A percentile compares a stretch with the other conserved stretches of the same genome.
phyloP scores from a whole-genome alignment of 1,140 invertebrate genomes.

The Heliothis virescens region DNA sequence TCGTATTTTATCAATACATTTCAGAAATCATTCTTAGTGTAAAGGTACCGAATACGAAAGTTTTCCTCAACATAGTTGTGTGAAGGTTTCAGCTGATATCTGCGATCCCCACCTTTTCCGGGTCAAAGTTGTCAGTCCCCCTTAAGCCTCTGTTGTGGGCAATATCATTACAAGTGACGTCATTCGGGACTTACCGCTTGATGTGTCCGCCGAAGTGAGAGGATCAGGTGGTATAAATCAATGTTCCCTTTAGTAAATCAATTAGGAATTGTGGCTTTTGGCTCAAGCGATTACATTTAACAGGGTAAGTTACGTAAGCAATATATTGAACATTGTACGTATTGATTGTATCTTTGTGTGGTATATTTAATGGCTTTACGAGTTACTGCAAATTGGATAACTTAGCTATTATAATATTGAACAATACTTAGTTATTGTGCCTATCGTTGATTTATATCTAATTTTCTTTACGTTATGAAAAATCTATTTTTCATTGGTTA shows the following conservation, averaged over 20 bases:
- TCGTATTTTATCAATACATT: background rate
- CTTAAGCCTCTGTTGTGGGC: constrained; percentile 24
- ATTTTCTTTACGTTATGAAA: too few species aligned
- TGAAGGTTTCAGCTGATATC: constrained; percentile 10
- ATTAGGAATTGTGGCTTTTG: background rate
- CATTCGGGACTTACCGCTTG: constrained; percentile 14
- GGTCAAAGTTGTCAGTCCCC: constrained; percentile 29
- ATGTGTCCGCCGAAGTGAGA: constrained; percentile 10
- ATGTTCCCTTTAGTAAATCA: constrained; percentile 21
- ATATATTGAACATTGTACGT: too few species aligned
- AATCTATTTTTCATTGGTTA: too few species aligned
- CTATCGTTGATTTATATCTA: too few species aligned
- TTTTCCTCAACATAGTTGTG: background rate
- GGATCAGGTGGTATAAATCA: constrained; percentile 29
- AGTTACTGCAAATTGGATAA: too few species aligned
- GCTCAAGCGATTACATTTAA: background rate
- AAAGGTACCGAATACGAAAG: background rate
- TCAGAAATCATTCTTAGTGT: background rate
- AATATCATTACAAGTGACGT: constrained; percentile 34
- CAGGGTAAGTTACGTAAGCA: background rate
- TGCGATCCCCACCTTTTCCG: constrained; percentile 17
- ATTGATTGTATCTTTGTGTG: too few species aligned
- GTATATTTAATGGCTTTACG: too few species aligned
- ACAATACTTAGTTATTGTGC: too few species aligned
- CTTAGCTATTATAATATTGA: too few species aligned